Conservation (phyloP, 2,797 vertebrate genomes). For the Pipistrellus nathusii region DNA sequence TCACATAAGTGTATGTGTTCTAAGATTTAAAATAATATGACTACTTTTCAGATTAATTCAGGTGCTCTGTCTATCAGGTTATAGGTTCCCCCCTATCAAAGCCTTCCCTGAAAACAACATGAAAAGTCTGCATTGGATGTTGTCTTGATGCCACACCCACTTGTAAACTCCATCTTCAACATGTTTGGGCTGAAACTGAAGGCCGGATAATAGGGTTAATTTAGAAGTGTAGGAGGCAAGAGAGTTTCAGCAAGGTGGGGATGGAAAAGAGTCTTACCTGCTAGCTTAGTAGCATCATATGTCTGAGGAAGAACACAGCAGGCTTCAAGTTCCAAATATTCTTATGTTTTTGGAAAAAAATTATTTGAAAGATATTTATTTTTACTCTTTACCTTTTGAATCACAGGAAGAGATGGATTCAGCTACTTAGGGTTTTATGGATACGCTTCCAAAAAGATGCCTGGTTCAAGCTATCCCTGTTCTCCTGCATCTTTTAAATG, state of each 20-base stretch:
- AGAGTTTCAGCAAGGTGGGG: background rate
- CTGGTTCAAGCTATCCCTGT: background rate
- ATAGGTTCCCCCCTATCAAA: background rate
- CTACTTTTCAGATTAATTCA: too few species aligned
- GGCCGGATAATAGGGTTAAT: background rate
- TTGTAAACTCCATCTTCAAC: background rate
- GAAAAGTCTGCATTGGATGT: background rate
- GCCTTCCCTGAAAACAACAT: background rate
- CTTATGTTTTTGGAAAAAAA: background rate
- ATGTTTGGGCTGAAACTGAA: background rate
- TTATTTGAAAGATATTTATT: constrained; percentile 25
- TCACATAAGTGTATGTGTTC: too few species aligned
- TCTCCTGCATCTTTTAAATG: background rate
- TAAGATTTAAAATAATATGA: too few species aligned
- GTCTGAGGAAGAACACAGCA: background rate
- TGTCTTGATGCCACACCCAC: background rate
- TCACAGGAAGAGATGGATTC: background rate
- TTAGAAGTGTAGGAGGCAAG: background rate
- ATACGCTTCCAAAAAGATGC: background rate
- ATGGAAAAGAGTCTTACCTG: background rate
- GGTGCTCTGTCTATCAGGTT: too few species aligned
- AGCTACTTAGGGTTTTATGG: background rate
- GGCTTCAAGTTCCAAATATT: background rate
- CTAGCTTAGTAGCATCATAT: background rate
- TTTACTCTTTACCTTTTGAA: constrained; percentile 8